Evolutionary conservation across 2,113 vertebrate genomes (phyloP), one percentile per base, ranked within the genome.

Genomic region (Guaruba guarouba): DNA sequence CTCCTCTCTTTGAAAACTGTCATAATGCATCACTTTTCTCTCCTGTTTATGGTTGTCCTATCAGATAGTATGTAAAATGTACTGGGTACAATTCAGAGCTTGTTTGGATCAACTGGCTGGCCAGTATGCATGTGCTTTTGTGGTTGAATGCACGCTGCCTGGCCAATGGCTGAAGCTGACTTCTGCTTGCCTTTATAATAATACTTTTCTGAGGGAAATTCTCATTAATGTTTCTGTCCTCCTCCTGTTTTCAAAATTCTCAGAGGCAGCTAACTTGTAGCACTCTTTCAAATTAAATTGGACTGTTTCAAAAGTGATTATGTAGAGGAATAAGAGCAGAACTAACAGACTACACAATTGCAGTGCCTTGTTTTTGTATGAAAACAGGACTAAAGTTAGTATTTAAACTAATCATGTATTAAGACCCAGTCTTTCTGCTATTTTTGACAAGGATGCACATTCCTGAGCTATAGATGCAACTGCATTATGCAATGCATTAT

Each of bases 321-420:
- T 7, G 10, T 31, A 70, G 19, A 89, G 8, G 7, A 92, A n/a
- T 39, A 77, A 81, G 10, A 91, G 46, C 11, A 46, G 37, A 88
- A 77, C 13, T n/a, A 80, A 86, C 0, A 77, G 12, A 80, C 0
- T 31, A n/a, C 23, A 79, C 10, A 48, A 43, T 0, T 44, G 39
- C 35, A 39, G 44, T 44, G 27, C 13, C 37, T 82, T 48, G 10
- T 0, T 66, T 92, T 68, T 64, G 5, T 48, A 77, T 17, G 7
- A 92, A 77, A 82, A 79, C 4, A 17, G 11, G 29, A 85, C 27
- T 73, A 27, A 82, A 94, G 37, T 55, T 41, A 66, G 13, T 37
- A 29, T 71, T 85, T 68, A 54, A 91, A 85, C 44, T 51, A 76
- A 63, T 49, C 28, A 73, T 0, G 1, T 31, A 24, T 24, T 80